Evolutionary conservation across 1,140 invertebrate genomes (phyloP).

Genomic region (Apolygus lucorum): DNA sequence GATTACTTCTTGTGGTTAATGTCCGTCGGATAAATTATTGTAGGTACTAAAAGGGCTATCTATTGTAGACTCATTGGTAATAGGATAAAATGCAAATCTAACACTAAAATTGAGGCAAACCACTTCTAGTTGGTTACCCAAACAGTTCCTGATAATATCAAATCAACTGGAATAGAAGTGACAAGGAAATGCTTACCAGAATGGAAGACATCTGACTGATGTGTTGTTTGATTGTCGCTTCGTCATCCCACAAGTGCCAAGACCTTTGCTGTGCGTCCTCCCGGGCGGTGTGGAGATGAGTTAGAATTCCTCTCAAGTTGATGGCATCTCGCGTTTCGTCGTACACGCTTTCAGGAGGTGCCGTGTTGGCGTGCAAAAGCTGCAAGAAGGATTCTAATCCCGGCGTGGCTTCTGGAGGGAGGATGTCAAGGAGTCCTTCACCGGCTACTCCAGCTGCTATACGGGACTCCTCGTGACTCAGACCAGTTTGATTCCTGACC

Average conservation of each 20-base stretch:
- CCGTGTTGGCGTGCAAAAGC: conserved; percentile 19
- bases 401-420: conserved; percentile 20
- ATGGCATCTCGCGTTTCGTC: conserved; percentile 66
- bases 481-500: conserved; percentile 69
- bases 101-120: no score
- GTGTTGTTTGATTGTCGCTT: conserved; percentile 71
- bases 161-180: no score
- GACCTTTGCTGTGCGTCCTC: conserved; percentile 88
- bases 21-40: no score
- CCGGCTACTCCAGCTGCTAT: conserved; percentile 72
- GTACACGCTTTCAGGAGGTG: conserved; percentile 46
- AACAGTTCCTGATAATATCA: no score
- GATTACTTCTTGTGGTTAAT: no score
- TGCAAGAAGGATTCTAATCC: conserved; percentile 25
- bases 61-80: no score
- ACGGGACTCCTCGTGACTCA: conserved; percentile 79
- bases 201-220: conserved; percentile 76
- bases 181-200: conserved; percentile 50
- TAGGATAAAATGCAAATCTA: conserved; percentile 5
- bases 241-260: conserved; percentile 89
- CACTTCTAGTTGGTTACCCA: no score
- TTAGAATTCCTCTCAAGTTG: conserved; percentile 67
- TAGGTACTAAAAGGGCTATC: no score
- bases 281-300: conserved; percentile 72
- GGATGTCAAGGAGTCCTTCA: conserved; percentile 35